These are phyloP conservation scores for Agrotis segetum DNA, from an alignment of 2,888 invertebrate species.

Conservation along the genomic window DNA sequence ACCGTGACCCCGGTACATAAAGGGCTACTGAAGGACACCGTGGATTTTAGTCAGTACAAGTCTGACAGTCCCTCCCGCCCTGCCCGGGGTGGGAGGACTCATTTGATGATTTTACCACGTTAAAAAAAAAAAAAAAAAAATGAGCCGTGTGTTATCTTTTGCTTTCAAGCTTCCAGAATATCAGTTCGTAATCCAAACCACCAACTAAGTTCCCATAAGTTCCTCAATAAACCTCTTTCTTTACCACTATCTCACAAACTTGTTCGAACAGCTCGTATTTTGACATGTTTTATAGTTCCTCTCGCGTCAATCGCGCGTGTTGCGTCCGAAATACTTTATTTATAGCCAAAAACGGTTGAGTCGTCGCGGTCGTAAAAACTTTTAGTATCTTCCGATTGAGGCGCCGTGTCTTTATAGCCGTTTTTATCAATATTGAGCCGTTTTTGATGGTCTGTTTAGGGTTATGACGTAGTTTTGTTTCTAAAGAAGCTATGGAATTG, in stretches of 20 bases:
- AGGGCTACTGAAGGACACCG: no score
- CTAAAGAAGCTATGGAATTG: conserved; percentile 59
- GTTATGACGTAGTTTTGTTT: conserved; percentile 61
- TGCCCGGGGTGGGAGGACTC: no score
- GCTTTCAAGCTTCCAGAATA: conserved; percentile 12
- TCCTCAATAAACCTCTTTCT: conserved; percentile 44
- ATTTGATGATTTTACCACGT: no score
- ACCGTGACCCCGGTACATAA: no score
- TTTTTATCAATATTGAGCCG: conserved; percentile 66
- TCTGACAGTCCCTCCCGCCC: no score
- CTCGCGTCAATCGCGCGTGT: conserved; percentile 56
- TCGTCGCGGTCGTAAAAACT: conserved; percentile 57
- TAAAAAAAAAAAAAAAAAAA: no score
- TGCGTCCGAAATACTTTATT: conserved; percentile 61
- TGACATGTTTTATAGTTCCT: conserved; percentile 58
- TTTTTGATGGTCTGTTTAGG: conserved; percentile 63
- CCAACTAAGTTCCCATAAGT: conserved; percentile 26
- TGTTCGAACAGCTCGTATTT: conserved; percentile 47
- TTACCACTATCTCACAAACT: conserved; percentile 43
- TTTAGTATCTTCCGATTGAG: conserved; percentile 65
- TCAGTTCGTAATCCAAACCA: conserved; percentile 12
- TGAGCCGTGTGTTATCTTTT: neutral
- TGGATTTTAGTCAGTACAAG: no score
- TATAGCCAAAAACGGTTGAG: conserved; percentile 62
- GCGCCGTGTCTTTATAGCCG: conserved; percentile 59